Evolutionary conservation across 2,113 vertebrate genomes (phyloP).

Genomic region (Cheirogaleus medius): DNA sequence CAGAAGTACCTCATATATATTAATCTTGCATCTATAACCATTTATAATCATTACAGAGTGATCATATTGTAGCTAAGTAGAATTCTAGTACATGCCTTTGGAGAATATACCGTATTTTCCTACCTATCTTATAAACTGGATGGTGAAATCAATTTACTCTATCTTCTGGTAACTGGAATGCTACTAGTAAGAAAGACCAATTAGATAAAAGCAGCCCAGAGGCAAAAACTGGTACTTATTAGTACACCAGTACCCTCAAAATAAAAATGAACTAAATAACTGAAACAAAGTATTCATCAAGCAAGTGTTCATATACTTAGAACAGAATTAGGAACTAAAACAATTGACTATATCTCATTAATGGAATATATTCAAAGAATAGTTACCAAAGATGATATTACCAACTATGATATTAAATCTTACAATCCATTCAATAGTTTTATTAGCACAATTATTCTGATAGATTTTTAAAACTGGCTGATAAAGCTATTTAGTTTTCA

Average conservation of each 20-base stretch:
- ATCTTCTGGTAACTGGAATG: not conserved
- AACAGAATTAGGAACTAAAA: not conserved
- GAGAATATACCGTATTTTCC: not conserved
- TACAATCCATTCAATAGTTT: not conserved
- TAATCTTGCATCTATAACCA: not conserved
- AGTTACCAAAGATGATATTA: not conserved
- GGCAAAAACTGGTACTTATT: not conserved
- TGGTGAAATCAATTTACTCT: not conserved
- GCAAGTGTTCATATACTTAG: not conserved
- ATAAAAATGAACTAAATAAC: not conserved
- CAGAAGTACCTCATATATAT: not conserved
- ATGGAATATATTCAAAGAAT: not conserved
- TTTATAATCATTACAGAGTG: not conserved
- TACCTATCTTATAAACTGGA: not conserved
- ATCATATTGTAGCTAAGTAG: not conserved
- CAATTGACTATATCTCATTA: not conserved
- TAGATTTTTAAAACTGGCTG: not conserved
- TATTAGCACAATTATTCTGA: not conserved
- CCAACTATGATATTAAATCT: not conserved
- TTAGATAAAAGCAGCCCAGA: not conserved
- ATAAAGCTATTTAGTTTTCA: not conserved
- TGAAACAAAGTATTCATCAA: not conserved
- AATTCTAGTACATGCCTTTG: not conserved
- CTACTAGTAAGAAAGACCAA: not conserved
- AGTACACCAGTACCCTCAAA: not conserved